Evolutionary conservation across 2,797 vertebrate genomes (phyloP), one percentile per base, ranked within the genome.

Genomic region (Phalloptychus januarius): DNA sequence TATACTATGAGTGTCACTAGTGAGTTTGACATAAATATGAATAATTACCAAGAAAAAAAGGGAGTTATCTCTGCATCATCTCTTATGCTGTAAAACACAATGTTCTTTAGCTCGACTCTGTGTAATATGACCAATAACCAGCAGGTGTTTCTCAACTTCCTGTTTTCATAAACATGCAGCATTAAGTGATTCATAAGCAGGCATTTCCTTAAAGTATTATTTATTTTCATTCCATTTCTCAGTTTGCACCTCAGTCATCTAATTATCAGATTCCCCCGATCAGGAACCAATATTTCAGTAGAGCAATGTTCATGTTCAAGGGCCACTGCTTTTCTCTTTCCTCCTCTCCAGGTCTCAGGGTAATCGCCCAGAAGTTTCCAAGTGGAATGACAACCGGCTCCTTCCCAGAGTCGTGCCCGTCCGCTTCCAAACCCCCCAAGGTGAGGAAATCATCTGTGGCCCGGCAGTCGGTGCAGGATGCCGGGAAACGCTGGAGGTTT

Each of bases 331-430:
- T 18, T 23, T 2, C 71, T 42, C 36, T 76, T 20, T 74, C 15
- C 36, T 79, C 69, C 20, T 70, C 75, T 74, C 45, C 33, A 86
- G 98, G 98, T 84, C 94, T 99, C 31, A 98, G 97, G 88, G 96
- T 98, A 12, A 87, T 98, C 0, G 95, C 95, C 7, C 97, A 98
- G 92, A 99, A 96, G 82, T 96, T 99, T 82, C 98, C 97, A 0
- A 96, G 97, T 71, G 97, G 98, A 7, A 36, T 99, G 90, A 91
- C 96, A 65, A 98, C 97, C 0, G 98, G 98, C 74, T 92, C 94
- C 0, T 83, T 98, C 38, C 98, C 98, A 0, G 0, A 72, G 0
- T 94, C 94, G 4, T 98, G 97, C 86, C 90, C 92, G 7, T 85
- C 95, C 2, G 31, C 93, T 20, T 50, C 92, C 40, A 83, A 87